Evolutionary conservation across 2,113 vertebrate genomes (phyloP).

Genomic region (Suricata suricatta): DNA sequence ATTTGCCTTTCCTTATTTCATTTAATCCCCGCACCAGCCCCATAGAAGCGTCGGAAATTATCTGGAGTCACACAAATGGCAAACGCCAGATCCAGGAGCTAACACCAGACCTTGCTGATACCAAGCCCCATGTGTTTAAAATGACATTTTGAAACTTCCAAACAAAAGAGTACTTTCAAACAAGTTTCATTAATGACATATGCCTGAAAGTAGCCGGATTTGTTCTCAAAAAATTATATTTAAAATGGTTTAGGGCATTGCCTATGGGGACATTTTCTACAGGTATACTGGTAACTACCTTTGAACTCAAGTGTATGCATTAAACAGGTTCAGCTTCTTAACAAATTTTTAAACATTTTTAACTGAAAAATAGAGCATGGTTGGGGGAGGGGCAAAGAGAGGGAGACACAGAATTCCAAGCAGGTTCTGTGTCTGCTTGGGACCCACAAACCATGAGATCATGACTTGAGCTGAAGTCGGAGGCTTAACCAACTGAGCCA

Average conservation of each 20-base stretch:
- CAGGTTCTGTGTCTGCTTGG: no score
- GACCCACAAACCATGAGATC: no score
- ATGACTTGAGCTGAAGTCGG: no score
- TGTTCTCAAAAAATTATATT: background rate
- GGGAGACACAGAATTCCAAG: no score
- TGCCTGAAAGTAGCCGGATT: background rate
- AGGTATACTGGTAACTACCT: background rate
- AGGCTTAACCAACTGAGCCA: no score
- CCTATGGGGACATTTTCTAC: background rate
- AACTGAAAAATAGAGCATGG: no score
- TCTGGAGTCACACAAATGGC: background rate
- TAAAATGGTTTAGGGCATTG: background rate
- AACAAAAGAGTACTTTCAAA: background rate
- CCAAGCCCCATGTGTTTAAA: background rate
- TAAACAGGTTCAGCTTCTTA: background rate
- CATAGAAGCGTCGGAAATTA: background rate
- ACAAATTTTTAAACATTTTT: no score
- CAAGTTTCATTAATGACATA: background rate
- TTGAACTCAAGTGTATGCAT: background rate
- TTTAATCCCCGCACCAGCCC: background rate
- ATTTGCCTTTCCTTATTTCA: background rate
- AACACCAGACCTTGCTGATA: background rate
- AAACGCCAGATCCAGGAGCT: background rate
- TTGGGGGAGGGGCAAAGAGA: no score
- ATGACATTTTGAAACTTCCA: background rate